Evolutionary conservation across 1,140 invertebrate genomes (phyloP), one percentile per base, ranked within the genome.

Genomic region (Pygmarrhopalites habei): DNA sequence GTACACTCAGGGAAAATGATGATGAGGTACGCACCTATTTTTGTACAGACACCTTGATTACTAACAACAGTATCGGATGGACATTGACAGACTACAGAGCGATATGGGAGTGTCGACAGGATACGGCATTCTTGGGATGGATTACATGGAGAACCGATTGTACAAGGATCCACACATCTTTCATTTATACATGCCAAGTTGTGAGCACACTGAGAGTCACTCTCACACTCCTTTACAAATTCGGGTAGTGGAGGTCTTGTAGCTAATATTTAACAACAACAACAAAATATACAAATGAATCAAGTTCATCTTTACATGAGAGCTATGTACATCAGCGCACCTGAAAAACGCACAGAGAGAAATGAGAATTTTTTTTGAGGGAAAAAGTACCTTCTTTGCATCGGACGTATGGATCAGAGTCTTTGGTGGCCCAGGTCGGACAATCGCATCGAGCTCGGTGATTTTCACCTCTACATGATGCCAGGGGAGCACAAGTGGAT

Each of bases 31-130:
- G 67, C 74, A 81, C 79, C 74, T 26, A 86, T 84, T 23, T 80
- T 76, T 62, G 78, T 80, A 73, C 86, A 88, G 58, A 78, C 79
- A 65, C 85, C 85, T 47, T 81, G 80, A 15, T 74, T 73, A 65
- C 85, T 82, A 0, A 81, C 79, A 12, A 85, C 78, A 0, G 82
- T 85, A 68, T 90, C 86, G 3, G 82, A 78, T 39, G 88, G 87
- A 77, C 89, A 92, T 72, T 87, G 82, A 73, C 90, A 94, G 53
- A 88, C 83, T 83, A 93, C 89, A n/a, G 89, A 92, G 68, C 90
- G 82, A 75, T 92, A 81, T 5, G 90, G 90, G 58, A 92, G 74
- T 3, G 89, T 90, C 72, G 92, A 86, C 5, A 92, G 83, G 1
- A 93, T 88, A 1, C 82, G 81, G 73, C 91, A 93, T 70, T 84